Conservation (phyloP, 2,797 vertebrate species). For the Odontamblyopus lacepedii region DNA sequence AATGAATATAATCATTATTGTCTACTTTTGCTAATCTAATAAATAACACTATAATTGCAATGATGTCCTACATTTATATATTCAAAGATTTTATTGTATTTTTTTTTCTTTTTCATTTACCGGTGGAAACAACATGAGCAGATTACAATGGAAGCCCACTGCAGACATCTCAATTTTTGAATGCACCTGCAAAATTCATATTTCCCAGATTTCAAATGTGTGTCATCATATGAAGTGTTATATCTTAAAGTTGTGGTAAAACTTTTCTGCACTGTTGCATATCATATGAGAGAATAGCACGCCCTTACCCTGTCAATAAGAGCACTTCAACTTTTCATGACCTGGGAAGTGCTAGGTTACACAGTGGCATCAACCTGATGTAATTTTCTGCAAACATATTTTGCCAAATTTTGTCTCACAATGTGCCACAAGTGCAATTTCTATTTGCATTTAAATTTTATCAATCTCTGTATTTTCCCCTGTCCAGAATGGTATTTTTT, state of each 20-base stretch:
- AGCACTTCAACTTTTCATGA: conserved; percentile 29
- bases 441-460: conserved; percentile 34
- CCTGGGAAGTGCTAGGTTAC: conserved; percentile 40
- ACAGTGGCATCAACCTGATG: conserved; percentile 18
- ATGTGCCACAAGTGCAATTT: conserved; percentile 25
- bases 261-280: conserved; percentile 9
- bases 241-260: conserved; percentile 3
- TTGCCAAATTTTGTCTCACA: conserved; percentile 7
- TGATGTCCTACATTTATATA: not conserved
- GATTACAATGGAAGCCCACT: not conserved
- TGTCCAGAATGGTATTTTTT: conserved; percentile 5
- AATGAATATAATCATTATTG: not conserved
- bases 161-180: not conserved
- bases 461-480: conserved; percentile 20
- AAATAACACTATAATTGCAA: not conserved
- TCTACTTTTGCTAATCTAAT: not conserved
- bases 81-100: not conserved
- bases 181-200: conserved; percentile 6
- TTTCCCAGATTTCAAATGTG: conserved; percentile 12
- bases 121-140: not conserved
- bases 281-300: not conserved
- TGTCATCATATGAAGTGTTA: conserved; percentile 9
- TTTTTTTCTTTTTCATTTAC: not conserved
- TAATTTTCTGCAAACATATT: conserved; percentile 23
- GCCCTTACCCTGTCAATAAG: not conserved